Percentiles rank a stretch among this genome's conserved stretches.
Evolutionary conservation across 2,113 vertebrate genomes (phyloP).

Genomic region (Pyxicephalus adspersus): DNA sequence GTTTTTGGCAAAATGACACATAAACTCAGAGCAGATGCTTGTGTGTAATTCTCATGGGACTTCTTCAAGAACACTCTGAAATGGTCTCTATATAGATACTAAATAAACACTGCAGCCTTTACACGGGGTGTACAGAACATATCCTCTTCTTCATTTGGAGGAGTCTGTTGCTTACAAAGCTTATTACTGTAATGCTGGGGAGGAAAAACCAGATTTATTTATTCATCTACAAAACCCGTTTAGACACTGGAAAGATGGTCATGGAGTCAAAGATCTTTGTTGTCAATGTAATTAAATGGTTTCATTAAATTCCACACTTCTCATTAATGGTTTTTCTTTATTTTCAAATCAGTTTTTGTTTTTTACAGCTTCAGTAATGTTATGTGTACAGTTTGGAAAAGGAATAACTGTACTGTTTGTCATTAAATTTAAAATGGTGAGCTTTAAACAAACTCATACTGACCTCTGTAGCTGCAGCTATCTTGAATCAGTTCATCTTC

Average conservation of each 20-base stretch:
- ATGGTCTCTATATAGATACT: neutral
- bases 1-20: conserved; percentile 1
- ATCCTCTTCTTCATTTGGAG: neutral
- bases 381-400: too few relatives aligned
- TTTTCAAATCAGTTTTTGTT: too few relatives aligned
- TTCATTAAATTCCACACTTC: too few relatives aligned
- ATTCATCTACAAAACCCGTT: conserved; percentile 13
- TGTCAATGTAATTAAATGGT: too few relatives aligned
- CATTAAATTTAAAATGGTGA: too few relatives aligned
- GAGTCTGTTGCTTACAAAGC: neutral
- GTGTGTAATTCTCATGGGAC: neutral
- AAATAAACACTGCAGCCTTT: conserved; percentile 22
- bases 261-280: neutral
- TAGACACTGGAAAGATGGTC: conserved; percentile 3
- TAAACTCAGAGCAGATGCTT: conserved; percentile 13
- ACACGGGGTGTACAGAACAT: neutral
- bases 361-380: too few relatives aligned
- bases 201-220: neutral
- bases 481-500: too few relatives aligned
- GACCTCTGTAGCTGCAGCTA: too few relatives aligned
- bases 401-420: too few relatives aligned
- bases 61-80: neutral
- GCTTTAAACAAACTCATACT: too few relatives aligned
- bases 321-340: too few relatives aligned
- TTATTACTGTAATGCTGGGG: neutral